Evolutionary conservation across 2,113 vertebrate genomes (phyloP).

Genomic region (Embiotoca jacksoni): DNA sequence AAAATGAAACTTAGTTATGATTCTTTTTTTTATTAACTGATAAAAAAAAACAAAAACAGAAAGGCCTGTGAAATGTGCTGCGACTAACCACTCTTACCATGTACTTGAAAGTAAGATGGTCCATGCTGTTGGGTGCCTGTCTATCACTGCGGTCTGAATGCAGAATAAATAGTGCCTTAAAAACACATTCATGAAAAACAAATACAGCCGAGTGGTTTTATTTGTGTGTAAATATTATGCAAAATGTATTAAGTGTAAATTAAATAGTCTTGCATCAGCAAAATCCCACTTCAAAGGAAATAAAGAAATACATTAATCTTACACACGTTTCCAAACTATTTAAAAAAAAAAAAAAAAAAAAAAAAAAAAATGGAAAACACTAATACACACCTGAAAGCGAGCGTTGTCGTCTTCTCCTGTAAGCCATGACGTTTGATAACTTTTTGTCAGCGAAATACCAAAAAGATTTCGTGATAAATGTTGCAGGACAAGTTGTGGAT

Average conservation of each 20-base stretch:
- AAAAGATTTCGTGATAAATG: background rate
- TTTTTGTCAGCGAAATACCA: background rate
- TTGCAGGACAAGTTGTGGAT: background rate
- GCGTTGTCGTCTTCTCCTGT: constrained; percentile 43
- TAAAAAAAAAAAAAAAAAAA: no score
- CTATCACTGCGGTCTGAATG: constrained; percentile 47
- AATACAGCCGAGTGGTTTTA: no score
- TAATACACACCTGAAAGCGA: constrained; percentile 49
- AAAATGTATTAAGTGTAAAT: no score
- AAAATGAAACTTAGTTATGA: no score
- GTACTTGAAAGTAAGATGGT: constrained; percentile 81
- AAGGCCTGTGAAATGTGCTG: background rate
- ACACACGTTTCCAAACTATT: no score
- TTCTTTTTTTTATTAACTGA: no score
- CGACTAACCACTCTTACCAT: constrained; percentile 78
- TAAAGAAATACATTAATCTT: background rate
- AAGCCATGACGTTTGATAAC: constrained; percentile 50
- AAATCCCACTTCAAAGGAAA: background rate
- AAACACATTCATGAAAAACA: no score
- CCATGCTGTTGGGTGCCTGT: constrained; percentile 63
- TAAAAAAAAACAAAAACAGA: background rate
- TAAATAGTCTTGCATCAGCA: background rate
- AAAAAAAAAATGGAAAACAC: background rate
- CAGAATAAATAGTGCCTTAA: background rate
- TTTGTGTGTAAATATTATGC: no score